Evolutionary conservation across 1,140 invertebrate genomes (phyloP), one percentile per base, ranked within the genome.

Genomic region (Xylocopa sonorina): DNA sequence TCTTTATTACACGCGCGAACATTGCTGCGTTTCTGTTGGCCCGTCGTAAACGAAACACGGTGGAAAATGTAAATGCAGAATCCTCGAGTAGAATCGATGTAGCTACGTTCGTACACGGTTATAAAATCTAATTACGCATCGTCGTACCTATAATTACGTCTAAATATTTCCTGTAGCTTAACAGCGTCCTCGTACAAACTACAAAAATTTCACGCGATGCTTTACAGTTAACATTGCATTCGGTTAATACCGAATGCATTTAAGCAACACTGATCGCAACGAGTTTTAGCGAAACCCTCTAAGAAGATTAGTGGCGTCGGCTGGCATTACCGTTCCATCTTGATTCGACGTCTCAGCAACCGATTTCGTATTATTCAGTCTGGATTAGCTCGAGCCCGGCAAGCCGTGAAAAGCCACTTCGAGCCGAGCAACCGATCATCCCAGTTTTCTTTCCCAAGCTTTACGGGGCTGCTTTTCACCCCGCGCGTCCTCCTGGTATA

Each of bases 251-350:
- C 3, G 27, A 29, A 32, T 3, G 16, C 16, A 1, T 32, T 82
- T 72, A 62, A 72, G 27, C 32, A 80, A 29, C 46, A 43, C 48
- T 34, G 62, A 66, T 73, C 53, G 80, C 16, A 14, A 32, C 48
- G 46, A 68, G 67, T 81, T 84, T 74, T 74, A 64, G 21, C 43
- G 62, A 75, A 84, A 60, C 67, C 78, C 78, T 71, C 71, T 90
- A 89, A 89, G 85, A 82, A 89, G 88, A 91, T 91, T 90, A 90
- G 71, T 27, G 43, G 14, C 38, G 32, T 32, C 6, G 55, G 7
- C 21, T 38, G 82, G 63, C 57, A 74, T 73, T 79, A 81, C 72
- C 60, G 14, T 18, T 60, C 38, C 68, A 69, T 78, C 74, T 57
- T 69, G 64, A 80, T 71, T 84, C 82, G 74, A 46, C 71, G 73